Base-by-base conservation (phyloP, 2,113 vertebrate species). In the Pitta sordida region DNA sequence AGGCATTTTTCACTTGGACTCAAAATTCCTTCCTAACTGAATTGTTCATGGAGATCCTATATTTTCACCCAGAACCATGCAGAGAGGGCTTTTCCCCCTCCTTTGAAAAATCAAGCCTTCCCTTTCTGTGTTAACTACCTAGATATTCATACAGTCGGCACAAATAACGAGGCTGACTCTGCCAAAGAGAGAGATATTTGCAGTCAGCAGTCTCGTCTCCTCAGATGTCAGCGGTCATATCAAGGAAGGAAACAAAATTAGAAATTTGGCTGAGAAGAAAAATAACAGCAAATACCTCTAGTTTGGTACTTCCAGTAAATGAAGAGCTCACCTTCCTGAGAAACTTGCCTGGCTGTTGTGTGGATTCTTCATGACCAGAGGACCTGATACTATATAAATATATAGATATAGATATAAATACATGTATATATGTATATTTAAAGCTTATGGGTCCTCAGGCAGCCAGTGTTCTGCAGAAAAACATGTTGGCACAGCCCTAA, bases 231-330 rank as follows among this genome's bases (percentile, higher is more conserved):
- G 46, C 59, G 48, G 63, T 60, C 81, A 30, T 49, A 82, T 58
- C 58, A 87, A 85, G 60, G 79, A 91, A 63, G 63, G 79, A 87
- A 89, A 89, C 16, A 89, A 93, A 93, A 73, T 79, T 69, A 80
- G 51, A 82, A 91, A 91, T 90, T 56, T 91, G 64, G 5, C 49
- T 58, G 86, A 87, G 43, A 56, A 91, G 51, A 39, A 90, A 90
- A 93, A 76, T 19, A 76, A 43, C 34, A 86, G 55, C 34, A 73
- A 60, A 52, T 43, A 10, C 0, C 2, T 83, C 22, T 30, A 15
- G 14, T 75, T 86, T 84, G 22, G 10, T 82, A n/a, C 23, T 84
- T 82, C 10, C 16, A n/a, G 17, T 37, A 58, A 68, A 81, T 15
- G 11, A 41, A 89, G 46, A 60, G 17, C 7, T 94, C 34, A 68